Evolutionary conservation across 2,797 vertebrate genomes (phyloP).

Genomic region (Onychomys leucogaster): DNA sequence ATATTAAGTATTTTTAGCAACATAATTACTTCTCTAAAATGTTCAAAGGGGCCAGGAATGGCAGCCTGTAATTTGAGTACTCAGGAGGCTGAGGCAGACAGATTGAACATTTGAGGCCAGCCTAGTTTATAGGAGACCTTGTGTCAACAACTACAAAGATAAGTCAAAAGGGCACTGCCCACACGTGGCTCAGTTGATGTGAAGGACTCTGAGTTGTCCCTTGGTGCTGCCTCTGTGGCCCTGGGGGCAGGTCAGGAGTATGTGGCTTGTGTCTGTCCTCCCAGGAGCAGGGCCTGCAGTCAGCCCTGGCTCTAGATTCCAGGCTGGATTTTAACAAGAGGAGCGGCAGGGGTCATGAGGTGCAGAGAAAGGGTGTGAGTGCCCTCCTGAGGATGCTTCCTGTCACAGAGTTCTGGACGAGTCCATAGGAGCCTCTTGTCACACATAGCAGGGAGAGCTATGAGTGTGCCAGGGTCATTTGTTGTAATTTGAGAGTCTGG

Average conservation of each 20-base stretch:
- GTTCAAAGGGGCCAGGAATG: not conserved
- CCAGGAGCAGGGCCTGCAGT: not conserved
- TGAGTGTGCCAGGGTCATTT: not conserved
- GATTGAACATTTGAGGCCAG: not conserved
- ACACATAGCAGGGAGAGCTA: not conserved
- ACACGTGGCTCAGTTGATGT: not conserved
- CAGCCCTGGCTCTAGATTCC: not conserved
- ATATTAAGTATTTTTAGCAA: not conserved
- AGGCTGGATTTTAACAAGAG: rapidly evolving
- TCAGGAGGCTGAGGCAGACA: not conserved
- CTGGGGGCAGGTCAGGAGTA: not conserved
- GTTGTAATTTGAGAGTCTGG: not conserved
- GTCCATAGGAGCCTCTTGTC: rapidly evolving
- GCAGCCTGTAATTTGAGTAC: not conserved
- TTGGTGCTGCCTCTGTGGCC: not conserved
- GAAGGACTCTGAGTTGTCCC: not conserved
- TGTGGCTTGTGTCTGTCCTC: not conserved
- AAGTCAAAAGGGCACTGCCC: no score
- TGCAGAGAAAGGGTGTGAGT: not conserved
- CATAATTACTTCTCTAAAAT: not conserved
- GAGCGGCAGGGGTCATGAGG: not conserved
- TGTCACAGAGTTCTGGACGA: not conserved
- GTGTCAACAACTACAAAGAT: not conserved
- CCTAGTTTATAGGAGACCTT: not conserved
- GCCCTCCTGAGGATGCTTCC: not conserved